Conservation (phyloP, 2,113 vertebrate genomes). For the Sarotherodon lohbergeri region DNA sequence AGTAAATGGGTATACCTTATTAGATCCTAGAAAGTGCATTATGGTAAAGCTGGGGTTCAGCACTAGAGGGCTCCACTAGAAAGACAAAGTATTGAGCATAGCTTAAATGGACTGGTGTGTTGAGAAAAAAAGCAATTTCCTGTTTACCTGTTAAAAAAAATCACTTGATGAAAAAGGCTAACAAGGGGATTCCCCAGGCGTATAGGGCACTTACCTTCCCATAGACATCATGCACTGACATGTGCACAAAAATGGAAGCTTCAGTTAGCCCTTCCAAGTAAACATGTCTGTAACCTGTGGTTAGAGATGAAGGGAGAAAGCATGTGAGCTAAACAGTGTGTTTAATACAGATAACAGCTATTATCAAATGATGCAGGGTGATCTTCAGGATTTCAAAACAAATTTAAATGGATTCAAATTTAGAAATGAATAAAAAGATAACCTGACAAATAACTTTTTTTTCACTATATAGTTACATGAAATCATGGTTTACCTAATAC, state of each 20-base stretch:
- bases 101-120: slow-evolving; percentile 29
- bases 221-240: slow-evolving; percentile 93
- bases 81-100: slow-evolving; percentile 70
- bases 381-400: slow-evolving; percentile 8
- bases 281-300: slow-evolving; percentile 91
- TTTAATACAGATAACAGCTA: background rate
- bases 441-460: background rate
- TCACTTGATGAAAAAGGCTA: background rate
- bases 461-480: background rate
- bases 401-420: background rate
- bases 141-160: background rate
- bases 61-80: slow-evolving; percentile 98
- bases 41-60: slow-evolving; percentile 99
- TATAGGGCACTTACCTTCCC: slow-evolving; percentile 82
- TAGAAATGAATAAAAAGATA: background rate
- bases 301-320: background rate
- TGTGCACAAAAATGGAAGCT: slow-evolving; percentile 95
- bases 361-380: slow-evolving; percentile 4
- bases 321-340: background rate
- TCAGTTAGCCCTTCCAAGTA: slow-evolving; percentile 95
- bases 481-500: background rate
- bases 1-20: slow-evolving; percentile 84
- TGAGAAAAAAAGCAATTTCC: background rate
- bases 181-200: background rate
- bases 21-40: slow-evolving; percentile 98